Conservation (phyloP, 2,888 invertebrate species). For the Orgyia antiqua region DNA sequence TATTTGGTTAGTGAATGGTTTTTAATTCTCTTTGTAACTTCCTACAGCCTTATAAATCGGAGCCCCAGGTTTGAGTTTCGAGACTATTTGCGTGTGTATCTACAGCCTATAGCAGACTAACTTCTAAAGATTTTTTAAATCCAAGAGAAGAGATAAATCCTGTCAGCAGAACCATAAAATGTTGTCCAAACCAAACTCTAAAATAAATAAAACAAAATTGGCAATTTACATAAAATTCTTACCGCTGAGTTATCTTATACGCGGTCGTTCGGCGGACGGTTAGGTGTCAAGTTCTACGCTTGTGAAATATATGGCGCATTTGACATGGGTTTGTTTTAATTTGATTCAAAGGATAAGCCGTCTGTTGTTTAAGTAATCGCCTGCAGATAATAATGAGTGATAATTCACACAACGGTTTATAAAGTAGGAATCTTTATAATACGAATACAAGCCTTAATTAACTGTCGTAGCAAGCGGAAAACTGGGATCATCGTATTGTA, state of each 20-base stretch:
- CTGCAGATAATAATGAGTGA: slow-evolving; percentile 55
- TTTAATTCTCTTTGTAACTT: too few species aligned
- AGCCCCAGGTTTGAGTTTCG: too few species aligned
- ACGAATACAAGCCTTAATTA: not conserved
- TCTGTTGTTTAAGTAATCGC: slow-evolving; percentile 40
- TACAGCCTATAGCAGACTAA: too few species aligned
- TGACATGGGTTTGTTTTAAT: slow-evolving; percentile 54
- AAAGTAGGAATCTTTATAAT: slow-evolving; percentile 3
- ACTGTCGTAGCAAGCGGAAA: too few species aligned
- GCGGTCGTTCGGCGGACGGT: slow-evolving; percentile 16
- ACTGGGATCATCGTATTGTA: too few species aligned
- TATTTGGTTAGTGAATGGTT: too few species aligned
- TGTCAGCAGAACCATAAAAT: slow-evolving; percentile 25
- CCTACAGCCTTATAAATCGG: too few species aligned
- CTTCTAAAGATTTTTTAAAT: too few species aligned
- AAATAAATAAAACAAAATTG: slow-evolving; percentile 34
- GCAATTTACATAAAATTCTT: slow-evolving; percentile 67
- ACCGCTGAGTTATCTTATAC: slow-evolving; percentile 28
- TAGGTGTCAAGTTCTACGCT: slow-evolving; percentile 40
- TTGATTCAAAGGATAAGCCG: slow-evolving; percentile 64
- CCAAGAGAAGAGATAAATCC: too few species aligned
- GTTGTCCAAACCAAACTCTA: slow-evolving; percentile 1
- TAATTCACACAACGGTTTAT: slow-evolving; percentile 43
- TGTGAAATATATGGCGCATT: slow-evolving; percentile 53
- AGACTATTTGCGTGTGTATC: too few species aligned